Evolutionary conservation across 2,113 vertebrate species (phyloP).

Genomic region (Toxostoma redivivum): DNA sequence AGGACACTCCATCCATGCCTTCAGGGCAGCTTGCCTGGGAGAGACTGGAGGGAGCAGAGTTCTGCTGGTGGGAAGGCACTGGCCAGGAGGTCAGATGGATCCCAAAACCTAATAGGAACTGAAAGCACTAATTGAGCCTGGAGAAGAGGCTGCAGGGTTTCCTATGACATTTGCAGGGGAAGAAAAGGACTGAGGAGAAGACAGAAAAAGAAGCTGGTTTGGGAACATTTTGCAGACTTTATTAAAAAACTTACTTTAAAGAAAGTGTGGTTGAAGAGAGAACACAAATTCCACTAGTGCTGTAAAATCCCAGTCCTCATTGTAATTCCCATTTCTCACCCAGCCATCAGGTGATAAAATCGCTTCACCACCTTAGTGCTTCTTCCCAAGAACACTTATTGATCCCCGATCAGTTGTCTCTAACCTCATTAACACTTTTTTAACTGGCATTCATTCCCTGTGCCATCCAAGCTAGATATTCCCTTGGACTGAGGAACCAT

Average conservation of each 20-base stretch:
- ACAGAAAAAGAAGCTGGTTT: background rate
- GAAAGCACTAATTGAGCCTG: constrained; percentile 48
- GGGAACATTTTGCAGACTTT: background rate
- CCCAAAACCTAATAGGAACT: constrained; percentile 32
- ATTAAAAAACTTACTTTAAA: no score
- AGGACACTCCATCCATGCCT: background rate
- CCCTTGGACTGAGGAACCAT: background rate
- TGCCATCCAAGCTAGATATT: background rate
- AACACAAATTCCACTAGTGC: background rate
- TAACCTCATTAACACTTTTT: background rate
- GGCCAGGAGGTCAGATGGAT: background rate
- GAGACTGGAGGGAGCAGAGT: background rate
- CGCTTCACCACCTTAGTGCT: background rate
- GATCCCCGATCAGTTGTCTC: background rate
- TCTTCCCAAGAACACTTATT: background rate
- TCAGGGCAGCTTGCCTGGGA: background rate
- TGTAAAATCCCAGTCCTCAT: background rate
- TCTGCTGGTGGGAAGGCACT: background rate
- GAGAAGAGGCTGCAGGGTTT: constrained; percentile 30
- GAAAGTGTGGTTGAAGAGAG: background rate
- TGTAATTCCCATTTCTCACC: accelerated
- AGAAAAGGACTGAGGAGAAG: background rate
- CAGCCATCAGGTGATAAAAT: background rate
- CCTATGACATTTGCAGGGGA: constrained; percentile 11
- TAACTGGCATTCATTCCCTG: background rate